Evolutionary conservation across 23 tunicate genomes (phyloP), one percentile per base, ranked within the genome.

Genomic region (Ciona savignyi): DNA sequence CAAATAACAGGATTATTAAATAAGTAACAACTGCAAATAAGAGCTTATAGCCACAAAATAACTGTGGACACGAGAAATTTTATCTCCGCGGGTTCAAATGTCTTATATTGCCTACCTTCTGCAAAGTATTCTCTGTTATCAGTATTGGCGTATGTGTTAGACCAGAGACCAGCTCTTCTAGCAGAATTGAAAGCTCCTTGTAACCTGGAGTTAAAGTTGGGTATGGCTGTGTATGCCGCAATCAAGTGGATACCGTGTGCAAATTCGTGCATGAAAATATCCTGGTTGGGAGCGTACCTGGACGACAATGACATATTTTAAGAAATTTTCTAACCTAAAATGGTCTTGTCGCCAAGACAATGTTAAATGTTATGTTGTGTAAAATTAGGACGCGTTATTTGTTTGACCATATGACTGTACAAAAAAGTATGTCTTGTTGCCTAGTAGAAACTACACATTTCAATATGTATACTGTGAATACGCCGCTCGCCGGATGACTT

Each of bases 201-300:
- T 25, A 86, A 73, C 29, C 84, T 35, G n/a, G 63, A 26, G 69
- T 76, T 80, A 60, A 86, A 86, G 70, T 63, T 61, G 20, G 86
- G 81, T 11, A 86, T 74, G 0, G 93, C 93, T 23, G 85, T 80
- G 56, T 70, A 30, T 1, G 88, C 85, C 2, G 93, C 93, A 27
- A 86, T 86, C 28, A 86, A 32, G 70, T 86, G 93, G 33, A 86
- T 64, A 21, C 93, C 93, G 62, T 86, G 93, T 4, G 93, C 85
- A 28, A 86, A 86, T 60, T 86, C 93, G 27, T 86, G 93, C 93
- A 86, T 80, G 66, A 86, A 76, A 21, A 86, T 86, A 29, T 86
- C 93, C 29, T 86, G 85, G 23, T 34, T 28, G 26, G 32, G 74
- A 1, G 78, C 85, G 60, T 75, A 78, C 51, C 82, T 83, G 26